Conservation (phyloP, 2,113 vertebrate genomes). For the Bufo bufo region DNA sequence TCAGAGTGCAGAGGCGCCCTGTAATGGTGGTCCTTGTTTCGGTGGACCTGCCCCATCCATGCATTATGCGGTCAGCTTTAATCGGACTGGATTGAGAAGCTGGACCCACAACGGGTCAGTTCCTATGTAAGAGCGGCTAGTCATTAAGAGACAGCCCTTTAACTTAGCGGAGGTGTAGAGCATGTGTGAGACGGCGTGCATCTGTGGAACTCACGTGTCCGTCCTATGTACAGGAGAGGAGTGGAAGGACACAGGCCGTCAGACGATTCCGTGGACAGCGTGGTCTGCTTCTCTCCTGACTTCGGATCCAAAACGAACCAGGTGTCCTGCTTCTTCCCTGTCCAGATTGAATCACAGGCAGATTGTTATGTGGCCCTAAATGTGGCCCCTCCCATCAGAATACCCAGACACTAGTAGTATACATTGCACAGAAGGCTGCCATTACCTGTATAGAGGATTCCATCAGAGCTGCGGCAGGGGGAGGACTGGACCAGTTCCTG, state of each 20-base stretch:
- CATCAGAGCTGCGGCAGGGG: slow-evolving; percentile 93
- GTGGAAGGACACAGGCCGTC: slow-evolving; percentile 84
- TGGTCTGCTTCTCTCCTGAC: slow-evolving; percentile 92
- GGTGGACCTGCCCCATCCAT: no score
- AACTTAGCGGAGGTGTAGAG: not conserved
- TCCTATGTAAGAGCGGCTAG: no score
- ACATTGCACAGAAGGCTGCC: not conserved
- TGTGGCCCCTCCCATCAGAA: not conserved
- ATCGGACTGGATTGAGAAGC: not conserved
- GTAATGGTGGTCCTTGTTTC: no score
- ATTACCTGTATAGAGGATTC: slow-evolving; percentile 91
- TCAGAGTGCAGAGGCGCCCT: no score
- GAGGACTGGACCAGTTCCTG: slow-evolving; percentile 94
- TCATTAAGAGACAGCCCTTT: no score
- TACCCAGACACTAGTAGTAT: not conserved
- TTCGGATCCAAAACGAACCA: slow-evolving; percentile 95
- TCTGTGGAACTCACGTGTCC: slow-evolving; percentile 79
- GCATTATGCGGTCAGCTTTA: not conserved
- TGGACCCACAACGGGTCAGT: no score
- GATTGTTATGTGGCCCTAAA: no score
- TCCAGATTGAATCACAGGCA: not conserved
- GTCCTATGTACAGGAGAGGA: slow-evolving; percentile 90
- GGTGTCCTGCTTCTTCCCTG: slow-evolving; percentile 93
- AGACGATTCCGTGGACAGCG: slow-evolving; percentile 83
- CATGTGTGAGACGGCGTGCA: not conserved